Evolutionary conservation across 2,888 invertebrate genomes (phyloP), one percentile per base, ranked within the genome.

Genomic region (Leptothorax acervorum): DNA sequence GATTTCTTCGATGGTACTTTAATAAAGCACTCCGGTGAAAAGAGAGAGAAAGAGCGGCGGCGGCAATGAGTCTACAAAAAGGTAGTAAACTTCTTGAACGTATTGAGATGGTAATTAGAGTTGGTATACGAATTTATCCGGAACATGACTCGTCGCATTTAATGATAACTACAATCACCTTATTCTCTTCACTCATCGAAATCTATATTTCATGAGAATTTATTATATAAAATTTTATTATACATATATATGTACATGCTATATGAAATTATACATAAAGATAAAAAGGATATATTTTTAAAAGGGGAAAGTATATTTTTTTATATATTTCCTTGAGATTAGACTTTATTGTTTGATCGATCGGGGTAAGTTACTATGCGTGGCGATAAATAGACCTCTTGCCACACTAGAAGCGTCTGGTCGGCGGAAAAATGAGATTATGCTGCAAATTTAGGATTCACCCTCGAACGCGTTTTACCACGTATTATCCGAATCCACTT

Each of bases 401-500:
- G 90, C 86, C 86, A 18, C 23, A 75, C 86, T 82, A 85, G 78
- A 84, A 86, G 88, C 84, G 90, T 90, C 90, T 86, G 88, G 90
- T 88, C 89, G 90, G 89, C 60, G 35, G 89, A 93, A 92, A 94
- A 94, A 94, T 94, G 90, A 92, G 92, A 94, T 95, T 94, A 94
- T 87, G 42, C 70, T 76, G 74, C 85, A 88, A 94, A 94, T 95
- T 94, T 93, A 85, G 92, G 92, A 94, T 94, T 94, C 94, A 94
- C 94, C 95, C 94, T 93, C 93, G 88, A 88, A 90, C 91, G 86
- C 90, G 92, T 91, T 93, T 93, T 92, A 92, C 92, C 92, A 88
- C 92, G 90, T 92, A 94, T 93, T 93, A 93, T 92, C 86, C 92
- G 91, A 92, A 94, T 94, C 93, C 95, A 94, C 93, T 94, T 94